Evolutionary conservation across 2,113 vertebrate genomes (phyloP), one percentile per base, ranked within the genome.

Genomic region (Brienomyrus brachyistius): DNA sequence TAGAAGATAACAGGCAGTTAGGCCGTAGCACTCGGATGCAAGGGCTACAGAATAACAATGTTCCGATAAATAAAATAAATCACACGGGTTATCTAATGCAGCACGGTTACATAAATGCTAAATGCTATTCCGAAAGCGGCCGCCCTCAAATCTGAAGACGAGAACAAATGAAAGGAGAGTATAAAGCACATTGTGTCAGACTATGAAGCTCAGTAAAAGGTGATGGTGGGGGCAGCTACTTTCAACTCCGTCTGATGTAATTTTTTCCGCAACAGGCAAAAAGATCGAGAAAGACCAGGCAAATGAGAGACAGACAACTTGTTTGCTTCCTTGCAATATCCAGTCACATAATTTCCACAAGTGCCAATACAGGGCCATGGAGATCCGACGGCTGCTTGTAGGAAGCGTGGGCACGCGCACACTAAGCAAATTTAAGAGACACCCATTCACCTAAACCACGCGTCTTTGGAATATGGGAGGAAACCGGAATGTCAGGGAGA

Each of bases 21-120:
- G 51, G 85, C 19, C 4, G 21, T 35, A 80, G 74, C 1, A 2
- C 17, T 5, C 0, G 9, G 85, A 87, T 6, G 48, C n/a, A 27
- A 54, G 51, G 50, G 85, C 23, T 56, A 87, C 85, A 9, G 85
- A 87, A 54, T n/a, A 35, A 54, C 27, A 54, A 54, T 10, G n/a
- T 54, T 27, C 21, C 10, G 85, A 17, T 35, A 54, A 87, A 87
- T 87, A 54, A 52, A 87, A 87, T 54, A 87, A 87, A 87, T 87
- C 85, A 40, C 51, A 56, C 2, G 51, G 27, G 6, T 40, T 87
- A 56, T 54, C 27, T 87, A 54, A 54, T 50, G 50, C 27, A 13
- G 45, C 10, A 11, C 4, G 19, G 84, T 52, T 86, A 52, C 50
- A 35, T 52, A 87, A 56, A 87, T 87, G 47, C 21, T 87, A 87